phyloP scores from a whole-genome alignment of 2,797 vertebrate genomes.

The Schizothorax lantsangensis region DNA sequence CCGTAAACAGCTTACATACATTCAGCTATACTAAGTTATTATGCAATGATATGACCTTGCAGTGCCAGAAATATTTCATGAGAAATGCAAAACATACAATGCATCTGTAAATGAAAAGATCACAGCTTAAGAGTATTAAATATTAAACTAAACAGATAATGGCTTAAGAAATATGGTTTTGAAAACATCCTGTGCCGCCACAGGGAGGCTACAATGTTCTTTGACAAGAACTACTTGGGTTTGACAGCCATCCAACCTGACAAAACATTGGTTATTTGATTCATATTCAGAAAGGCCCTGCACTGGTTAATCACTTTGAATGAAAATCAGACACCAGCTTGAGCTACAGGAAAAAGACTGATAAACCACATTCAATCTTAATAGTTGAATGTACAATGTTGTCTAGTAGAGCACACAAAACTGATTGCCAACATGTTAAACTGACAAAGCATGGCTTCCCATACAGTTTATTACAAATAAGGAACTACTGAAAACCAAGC shows the following conservation, averaged over 20 bases:
- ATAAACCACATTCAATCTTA: neutral
- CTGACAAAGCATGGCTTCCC: neutral
- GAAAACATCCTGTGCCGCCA: neutral
- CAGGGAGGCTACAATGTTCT: neutral
- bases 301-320: neutral
- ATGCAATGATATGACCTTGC: neutral
- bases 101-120: neutral
- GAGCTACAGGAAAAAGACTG: neutral
- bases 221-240: neutral
- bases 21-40: conserved; percentile 5
- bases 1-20: conserved; percentile 3
- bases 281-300: neutral
- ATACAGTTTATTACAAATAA: neutral
- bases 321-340: neutral
- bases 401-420: neutral
- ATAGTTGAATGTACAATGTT: neutral
- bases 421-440: neutral
- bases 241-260: neutral
- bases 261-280: neutral
- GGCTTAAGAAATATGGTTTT: neutral
- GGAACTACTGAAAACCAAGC: neutral
- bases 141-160: neutral
- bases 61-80: neutral
- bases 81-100: neutral
- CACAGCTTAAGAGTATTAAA: neutral